phyloP scores from a whole-genome alignment of 2,797 vertebrate genomes.

The Tauraco hartlaubi region DNA sequence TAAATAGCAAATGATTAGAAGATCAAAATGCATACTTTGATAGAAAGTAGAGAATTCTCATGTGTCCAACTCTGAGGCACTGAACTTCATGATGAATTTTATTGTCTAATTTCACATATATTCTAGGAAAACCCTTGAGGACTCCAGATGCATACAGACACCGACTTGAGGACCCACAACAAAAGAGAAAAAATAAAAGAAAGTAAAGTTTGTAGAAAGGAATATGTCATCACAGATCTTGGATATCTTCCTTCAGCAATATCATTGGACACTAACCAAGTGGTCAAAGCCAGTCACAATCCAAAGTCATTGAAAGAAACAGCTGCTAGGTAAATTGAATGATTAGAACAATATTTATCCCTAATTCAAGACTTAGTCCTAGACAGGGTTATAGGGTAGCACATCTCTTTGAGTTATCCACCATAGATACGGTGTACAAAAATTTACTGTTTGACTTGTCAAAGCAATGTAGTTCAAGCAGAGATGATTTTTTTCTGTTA shows the following conservation, averaged over 20 bases:
- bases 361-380: background rate
- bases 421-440: background rate
- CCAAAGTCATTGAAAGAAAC: background rate
- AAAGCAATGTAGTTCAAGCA: background rate
- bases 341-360: background rate
- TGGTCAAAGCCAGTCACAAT: background rate
- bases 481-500: background rate
- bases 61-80: background rate
- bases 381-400: background rate
- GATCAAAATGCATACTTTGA: background rate
- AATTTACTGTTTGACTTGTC: background rate
- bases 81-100: background rate
- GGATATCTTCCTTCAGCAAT: background rate
- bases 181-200: background rate
- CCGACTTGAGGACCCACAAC: background rate
- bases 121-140: background rate
- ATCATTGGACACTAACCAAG: background rate
- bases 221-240: background rate
- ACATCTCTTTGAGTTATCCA: background rate
- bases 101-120: background rate
- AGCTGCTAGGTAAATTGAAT: background rate
- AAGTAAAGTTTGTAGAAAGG: background rate
- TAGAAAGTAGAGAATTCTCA: slow-evolving; percentile 9
- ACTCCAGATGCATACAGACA: background rate
- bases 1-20: background rate